Evolutionary conservation across 2,797 vertebrate genomes (phyloP).

Genomic region (Ceyx erithaca): DNA sequence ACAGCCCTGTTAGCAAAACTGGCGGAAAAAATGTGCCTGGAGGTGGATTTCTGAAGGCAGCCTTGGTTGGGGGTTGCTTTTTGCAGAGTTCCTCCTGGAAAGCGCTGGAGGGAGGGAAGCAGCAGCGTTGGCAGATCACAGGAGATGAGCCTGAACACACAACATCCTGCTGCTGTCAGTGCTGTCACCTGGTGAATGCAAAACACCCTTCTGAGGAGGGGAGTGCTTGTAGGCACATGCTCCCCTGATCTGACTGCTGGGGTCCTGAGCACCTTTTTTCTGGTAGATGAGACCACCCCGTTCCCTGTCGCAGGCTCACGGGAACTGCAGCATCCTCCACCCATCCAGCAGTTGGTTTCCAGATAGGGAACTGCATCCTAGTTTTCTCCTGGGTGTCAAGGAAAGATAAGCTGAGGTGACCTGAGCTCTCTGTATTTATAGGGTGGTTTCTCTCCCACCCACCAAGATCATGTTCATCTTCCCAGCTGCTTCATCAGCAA

Average conservation of each 20-base stretch:
- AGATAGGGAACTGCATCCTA: fast-evolving
- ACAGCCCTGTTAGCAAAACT: background rate
- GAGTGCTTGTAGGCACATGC: background rate
- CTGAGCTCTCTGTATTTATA: background rate
- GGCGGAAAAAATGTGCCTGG: fast-evolving
- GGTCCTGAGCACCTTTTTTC: background rate
- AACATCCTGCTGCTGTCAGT: background rate
- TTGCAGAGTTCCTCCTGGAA: background rate
- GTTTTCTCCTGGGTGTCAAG: background rate
- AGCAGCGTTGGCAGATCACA: fast-evolving
- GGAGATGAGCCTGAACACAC: background rate
- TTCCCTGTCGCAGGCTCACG: fast-evolving
- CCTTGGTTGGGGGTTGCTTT: background rate
- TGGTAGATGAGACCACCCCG: background rate
- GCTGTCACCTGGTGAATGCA: background rate
- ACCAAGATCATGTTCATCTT: background rate
- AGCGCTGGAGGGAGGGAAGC: background rate
- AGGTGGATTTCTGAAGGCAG: background rate
- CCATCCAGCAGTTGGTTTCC: background rate
- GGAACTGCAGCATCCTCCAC: background rate
- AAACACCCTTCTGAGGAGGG: background rate
- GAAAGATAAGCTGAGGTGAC: background rate
- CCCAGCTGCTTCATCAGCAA: background rate
- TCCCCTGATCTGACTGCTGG: background rate
- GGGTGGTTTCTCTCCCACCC: background rate